Percentiles rank a stretch among this genome's conserved stretches.
Conservation (phyloP, 1,140 invertebrate species). For the Drosophila nebulosa region DNA sequence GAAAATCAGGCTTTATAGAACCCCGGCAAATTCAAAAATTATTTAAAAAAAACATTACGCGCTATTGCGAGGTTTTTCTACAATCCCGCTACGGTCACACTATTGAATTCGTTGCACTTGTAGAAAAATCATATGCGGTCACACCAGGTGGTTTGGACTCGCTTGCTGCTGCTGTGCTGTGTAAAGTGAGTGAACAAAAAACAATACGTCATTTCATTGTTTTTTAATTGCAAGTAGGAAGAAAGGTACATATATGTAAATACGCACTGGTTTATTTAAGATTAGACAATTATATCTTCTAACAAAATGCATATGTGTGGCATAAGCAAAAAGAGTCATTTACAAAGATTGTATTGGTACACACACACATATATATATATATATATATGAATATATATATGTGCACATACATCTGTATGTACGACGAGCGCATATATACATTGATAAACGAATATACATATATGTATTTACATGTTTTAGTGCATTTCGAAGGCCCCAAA, state of each 20-base stretch:
- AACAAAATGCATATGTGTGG: neutral
- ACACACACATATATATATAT: neutral
- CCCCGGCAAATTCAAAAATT: too few species aligned
- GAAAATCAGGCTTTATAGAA: too few species aligned
- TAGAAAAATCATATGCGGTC: neutral
- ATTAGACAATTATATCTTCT: neutral
- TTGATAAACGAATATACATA: conserved; percentile 7
- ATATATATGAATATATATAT: conserved; percentile 19
- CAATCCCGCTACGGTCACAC: neutral
- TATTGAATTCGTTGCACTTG: neutral
- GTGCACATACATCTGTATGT: neutral
- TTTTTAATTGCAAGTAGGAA: conserved; percentile 27
- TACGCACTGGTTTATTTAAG: conserved; percentile 6
- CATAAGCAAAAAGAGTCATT: neutral
- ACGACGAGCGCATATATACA: neutral
- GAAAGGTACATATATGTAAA: conserved; percentile 7
- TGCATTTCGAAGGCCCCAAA: conserved; percentile 45
- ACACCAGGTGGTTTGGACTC: neutral
- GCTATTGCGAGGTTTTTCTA: neutral
- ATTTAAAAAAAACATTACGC: too few species aligned
- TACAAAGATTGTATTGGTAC: conserved; percentile 32
- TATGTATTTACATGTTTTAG: conserved; percentile 31
- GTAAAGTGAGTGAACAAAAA: neutral
- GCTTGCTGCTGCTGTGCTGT: neutral
- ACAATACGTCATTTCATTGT: conserved; percentile 36